These are phyloP conservation scores for Dasypolia templi DNA, from an alignment of 2,888 invertebrate species.

Conservation along the genomic window DNA sequence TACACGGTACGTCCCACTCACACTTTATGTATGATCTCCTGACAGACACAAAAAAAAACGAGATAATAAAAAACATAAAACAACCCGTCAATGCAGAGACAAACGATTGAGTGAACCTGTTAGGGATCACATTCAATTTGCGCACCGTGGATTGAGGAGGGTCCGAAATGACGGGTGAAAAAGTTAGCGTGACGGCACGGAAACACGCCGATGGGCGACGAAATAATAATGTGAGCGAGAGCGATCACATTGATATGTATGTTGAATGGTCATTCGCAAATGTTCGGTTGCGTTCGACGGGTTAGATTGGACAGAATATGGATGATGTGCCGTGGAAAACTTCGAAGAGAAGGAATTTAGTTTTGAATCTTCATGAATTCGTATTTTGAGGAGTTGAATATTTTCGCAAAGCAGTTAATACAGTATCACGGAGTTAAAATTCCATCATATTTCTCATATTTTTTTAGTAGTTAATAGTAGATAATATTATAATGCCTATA, in stretches of 20 bases:
- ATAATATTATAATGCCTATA: not conserved
- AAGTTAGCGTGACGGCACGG: constrained; percentile 70
- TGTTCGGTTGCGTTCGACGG: constrained; percentile 55
- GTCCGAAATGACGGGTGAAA: constrained; percentile 84
- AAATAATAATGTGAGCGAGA: constrained; percentile 77
- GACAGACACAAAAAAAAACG: constrained; percentile 55
- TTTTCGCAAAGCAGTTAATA: not conserved
- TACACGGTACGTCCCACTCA: not conserved
- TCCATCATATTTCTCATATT: not conserved
- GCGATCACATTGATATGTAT: constrained; percentile 72
- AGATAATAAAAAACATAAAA: constrained; percentile 72
- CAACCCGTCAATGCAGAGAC: constrained; percentile 82
- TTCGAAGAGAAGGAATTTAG: constrained; percentile 5
- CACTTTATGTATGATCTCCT: constrained; percentile 21
- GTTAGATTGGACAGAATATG: constrained; percentile 57
- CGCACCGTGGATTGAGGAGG: constrained; percentile 87
- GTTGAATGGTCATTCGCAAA: constrained; percentile 65
- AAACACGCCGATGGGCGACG: constrained; percentile 68
- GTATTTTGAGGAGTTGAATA: not conserved
- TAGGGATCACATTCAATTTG: constrained; percentile 90
- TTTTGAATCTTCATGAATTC: not conserved
- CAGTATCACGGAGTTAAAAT: not conserved
- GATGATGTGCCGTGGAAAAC: constrained; percentile 28
- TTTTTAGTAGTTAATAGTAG: not conserved
- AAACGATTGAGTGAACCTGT: constrained; percentile 84